Conservation (phyloP, 2,113 vertebrate species). For the Notothenia rossii region DNA sequence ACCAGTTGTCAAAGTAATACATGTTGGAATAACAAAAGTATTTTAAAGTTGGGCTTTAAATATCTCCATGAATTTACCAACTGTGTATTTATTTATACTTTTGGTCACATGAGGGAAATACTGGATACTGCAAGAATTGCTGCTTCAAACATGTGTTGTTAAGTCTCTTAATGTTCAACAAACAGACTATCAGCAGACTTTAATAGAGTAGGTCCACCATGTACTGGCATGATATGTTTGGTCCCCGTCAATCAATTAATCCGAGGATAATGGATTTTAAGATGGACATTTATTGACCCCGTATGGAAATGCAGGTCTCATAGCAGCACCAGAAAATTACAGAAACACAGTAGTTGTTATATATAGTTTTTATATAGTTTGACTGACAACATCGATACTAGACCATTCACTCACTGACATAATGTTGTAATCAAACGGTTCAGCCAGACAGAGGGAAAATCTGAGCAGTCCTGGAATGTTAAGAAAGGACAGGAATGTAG, state of each 20-base stretch:
- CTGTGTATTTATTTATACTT: too few species aligned
- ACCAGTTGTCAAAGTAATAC: background rate
- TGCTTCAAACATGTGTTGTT: background rate
- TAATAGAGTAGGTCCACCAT: background rate
- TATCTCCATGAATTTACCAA: background rate
- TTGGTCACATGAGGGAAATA: too few species aligned
- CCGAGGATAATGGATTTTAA: background rate
- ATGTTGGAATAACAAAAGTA: background rate
- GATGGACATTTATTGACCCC: too few species aligned
- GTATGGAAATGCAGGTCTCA: too few species aligned
- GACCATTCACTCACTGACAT: background rate
- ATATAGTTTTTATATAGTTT: background rate
- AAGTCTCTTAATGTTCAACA: background rate
- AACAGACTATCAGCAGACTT: conserved; percentile 4
- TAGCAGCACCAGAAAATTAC: too few species aligned
- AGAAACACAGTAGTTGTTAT: too few species aligned
- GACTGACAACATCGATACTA: background rate
- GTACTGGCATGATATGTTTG: background rate
- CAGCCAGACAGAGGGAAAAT: background rate
- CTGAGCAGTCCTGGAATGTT: background rate
- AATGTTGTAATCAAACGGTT: background rate
- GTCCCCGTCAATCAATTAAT: background rate
- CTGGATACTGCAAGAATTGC: too few species aligned
- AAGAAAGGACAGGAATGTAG: background rate
- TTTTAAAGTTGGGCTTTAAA: background rate